Conservation (phyloP, 1,140 invertebrate species). For the Magallana gigas region DNA sequence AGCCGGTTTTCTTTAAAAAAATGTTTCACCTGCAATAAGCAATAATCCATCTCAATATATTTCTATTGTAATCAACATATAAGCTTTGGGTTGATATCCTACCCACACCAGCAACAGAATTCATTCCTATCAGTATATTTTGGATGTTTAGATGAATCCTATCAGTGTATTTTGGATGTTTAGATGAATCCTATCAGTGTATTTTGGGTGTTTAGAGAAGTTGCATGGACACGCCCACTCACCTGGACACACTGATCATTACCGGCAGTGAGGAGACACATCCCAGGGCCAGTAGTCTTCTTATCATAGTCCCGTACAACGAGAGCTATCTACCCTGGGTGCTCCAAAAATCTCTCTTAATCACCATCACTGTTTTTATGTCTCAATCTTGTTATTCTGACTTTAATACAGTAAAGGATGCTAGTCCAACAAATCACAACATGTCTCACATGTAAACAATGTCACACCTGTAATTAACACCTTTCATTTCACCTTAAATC, state of each 20-base stretch:
- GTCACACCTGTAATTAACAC: slow-evolving; percentile 20
- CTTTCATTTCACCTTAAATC: not conserved
- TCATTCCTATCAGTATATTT: too few relatives aligned
- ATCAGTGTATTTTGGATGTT: too few relatives aligned
- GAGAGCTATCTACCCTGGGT: not conserved
- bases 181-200: too few relatives aligned
- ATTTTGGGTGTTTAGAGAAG: too few relatives aligned
- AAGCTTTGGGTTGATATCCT: too few relatives aligned
- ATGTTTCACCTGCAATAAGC: too few relatives aligned
- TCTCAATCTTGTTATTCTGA: not conserved
- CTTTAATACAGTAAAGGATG: not conserved
- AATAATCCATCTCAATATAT: too few relatives aligned
- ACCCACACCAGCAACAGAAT: too few relatives aligned
- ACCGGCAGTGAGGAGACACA: not conserved
- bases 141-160: too few relatives aligned
- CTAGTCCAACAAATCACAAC: not conserved
- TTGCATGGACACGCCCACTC: not conserved
- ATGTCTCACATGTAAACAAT: not conserved
- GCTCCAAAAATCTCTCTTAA: not conserved
- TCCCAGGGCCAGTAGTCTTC: not conserved
- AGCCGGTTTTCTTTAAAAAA: too few relatives aligned
- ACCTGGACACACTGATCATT: not conserved
- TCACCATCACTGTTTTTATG: not conserved
- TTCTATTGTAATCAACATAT: too few relatives aligned
- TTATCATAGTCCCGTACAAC: not conserved